A percentile compares a stretch with the other conserved stretches of the same genome.
These are phyloP conservation scores for Halcyon chelicuti DNA, from an alignment of 2,797 vertebrate species.

Conservation along the genomic window DNA sequence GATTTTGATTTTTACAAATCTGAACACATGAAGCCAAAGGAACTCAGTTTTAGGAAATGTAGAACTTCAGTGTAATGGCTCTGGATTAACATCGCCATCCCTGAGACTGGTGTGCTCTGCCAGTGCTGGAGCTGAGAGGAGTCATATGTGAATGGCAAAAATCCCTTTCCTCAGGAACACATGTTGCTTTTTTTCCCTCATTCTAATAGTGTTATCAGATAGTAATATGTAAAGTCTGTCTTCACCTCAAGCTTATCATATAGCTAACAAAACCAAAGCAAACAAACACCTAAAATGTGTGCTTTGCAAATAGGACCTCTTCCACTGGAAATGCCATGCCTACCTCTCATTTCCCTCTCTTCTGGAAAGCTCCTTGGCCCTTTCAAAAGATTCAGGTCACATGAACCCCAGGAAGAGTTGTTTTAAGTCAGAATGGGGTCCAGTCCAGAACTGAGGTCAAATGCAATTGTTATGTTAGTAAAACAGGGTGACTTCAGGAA, in stretches of 20 bases:
- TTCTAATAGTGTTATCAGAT: neutral
- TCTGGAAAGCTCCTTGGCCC: conserved; percentile 11
- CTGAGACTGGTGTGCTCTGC: neutral
- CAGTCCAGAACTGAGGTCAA: conserved; percentile 42
- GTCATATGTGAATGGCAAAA: neutral
- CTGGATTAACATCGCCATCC: accelerated
- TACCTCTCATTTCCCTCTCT: conserved; percentile 32
- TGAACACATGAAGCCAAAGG: neutral
- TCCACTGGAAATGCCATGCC: conserved; percentile 52
- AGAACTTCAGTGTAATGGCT: neutral
- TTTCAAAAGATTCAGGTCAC: conserved; percentile 10
- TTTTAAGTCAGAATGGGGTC: conserved; percentile 23
- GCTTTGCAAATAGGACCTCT: conserved; percentile 28
- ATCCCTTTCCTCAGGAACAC: neutral
- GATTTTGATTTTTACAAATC: neutral
- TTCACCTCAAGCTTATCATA: neutral
- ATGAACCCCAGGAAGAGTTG: conserved; percentile 1
- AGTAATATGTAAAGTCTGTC: neutral
- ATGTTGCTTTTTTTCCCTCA: neutral
- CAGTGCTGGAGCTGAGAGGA: neutral
- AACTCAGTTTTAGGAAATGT: neutral
- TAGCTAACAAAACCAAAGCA: conserved; percentile 25
- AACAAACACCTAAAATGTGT: neutral
- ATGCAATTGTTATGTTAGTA: neutral
- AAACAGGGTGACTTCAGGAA: conserved; percentile 49